Conservation (phyloP, 2,888 invertebrate genomes). For the Hyppa rectilinea region DNA sequence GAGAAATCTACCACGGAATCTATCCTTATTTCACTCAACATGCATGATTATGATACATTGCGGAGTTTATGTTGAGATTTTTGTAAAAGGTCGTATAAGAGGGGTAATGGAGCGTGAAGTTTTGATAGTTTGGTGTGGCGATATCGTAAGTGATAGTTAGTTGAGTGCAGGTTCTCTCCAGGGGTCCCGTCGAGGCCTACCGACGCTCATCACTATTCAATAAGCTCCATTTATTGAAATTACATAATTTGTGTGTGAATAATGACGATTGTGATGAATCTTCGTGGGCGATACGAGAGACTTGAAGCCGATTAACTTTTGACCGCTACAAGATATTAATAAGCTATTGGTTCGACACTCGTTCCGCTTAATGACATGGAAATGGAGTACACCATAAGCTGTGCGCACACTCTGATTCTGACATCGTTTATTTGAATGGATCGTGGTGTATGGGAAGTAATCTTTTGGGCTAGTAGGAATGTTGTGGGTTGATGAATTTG, state of each 20-base stretch:
- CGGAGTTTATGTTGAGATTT: slow-evolving; percentile 11
- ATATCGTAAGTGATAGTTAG: slow-evolving; percentile 64
- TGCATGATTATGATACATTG: slow-evolving; percentile 66
- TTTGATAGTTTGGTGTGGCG: slow-evolving; percentile 59
- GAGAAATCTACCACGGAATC: slow-evolving; percentile 69
- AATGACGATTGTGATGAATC: slow-evolving; percentile 91
- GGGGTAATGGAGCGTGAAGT: slow-evolving; percentile 63
- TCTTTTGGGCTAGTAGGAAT: slow-evolving; percentile 50
- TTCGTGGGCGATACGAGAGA: slow-evolving; percentile 90
- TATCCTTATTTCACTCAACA: slow-evolving; percentile 30
- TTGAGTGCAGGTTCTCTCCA: slow-evolving; percentile 74
- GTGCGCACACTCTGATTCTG: slow-evolving; percentile 72
- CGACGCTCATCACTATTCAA: slow-evolving; percentile 91
- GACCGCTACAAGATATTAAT: slow-evolving; percentile 89
- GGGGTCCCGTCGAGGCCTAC: slow-evolving; percentile 86
- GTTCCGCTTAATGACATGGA: slow-evolving; percentile 85
- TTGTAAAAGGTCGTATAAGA: slow-evolving; percentile 5
- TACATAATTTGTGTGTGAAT: slow-evolving; percentile 91
- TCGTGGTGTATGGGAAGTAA: slow-evolving; percentile 66
- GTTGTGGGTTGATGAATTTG: slow-evolving; percentile 22
- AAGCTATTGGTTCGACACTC: slow-evolving; percentile 82
- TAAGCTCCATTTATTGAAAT: slow-evolving; percentile 91
- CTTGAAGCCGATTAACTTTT: slow-evolving; percentile 91
- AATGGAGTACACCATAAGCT: slow-evolving; percentile 77
- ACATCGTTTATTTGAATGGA: slow-evolving; percentile 76